Conservation (phyloP, 2,113 vertebrate species). For the Donacobius atricapilla region DNA sequence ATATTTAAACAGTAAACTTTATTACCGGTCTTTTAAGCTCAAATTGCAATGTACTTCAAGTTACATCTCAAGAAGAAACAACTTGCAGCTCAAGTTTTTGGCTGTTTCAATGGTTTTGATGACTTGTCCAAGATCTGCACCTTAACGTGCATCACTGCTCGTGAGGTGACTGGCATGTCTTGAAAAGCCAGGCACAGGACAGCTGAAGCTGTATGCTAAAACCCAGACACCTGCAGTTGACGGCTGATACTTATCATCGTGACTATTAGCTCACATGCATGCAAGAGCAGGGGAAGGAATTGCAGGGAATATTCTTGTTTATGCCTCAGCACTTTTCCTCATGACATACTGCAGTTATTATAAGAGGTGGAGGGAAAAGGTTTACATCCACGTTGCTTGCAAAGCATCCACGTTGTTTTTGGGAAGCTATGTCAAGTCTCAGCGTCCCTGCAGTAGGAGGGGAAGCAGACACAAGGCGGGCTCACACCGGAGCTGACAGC, state of each 20-base stretch:
- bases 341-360: fast-evolving
- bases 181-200: neutral
- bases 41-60: neutral
- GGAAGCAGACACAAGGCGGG: neutral
- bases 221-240: fast-evolving
- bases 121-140: too few relatives aligned
- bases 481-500: neutral
- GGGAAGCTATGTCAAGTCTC: neutral
- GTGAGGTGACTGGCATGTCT: fast-evolving
- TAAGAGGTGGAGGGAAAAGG: too few relatives aligned
- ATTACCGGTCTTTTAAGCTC: neutral
- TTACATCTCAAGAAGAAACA: neutral
- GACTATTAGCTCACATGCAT: fast-evolving
- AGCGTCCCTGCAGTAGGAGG: fast-evolving
- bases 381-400: neutral
- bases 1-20: neutral
- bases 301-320: neutral
- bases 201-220: neutral
- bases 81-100: neutral
- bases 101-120: neutral
- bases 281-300: neutral
- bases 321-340: fast-evolving
- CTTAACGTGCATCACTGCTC: fast-evolving
- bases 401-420: neutral
- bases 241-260: fast-evolving